Evolutionary conservation across 2,888 invertebrate species (phyloP).

Genomic region (Plagodis dolabraria): DNA sequence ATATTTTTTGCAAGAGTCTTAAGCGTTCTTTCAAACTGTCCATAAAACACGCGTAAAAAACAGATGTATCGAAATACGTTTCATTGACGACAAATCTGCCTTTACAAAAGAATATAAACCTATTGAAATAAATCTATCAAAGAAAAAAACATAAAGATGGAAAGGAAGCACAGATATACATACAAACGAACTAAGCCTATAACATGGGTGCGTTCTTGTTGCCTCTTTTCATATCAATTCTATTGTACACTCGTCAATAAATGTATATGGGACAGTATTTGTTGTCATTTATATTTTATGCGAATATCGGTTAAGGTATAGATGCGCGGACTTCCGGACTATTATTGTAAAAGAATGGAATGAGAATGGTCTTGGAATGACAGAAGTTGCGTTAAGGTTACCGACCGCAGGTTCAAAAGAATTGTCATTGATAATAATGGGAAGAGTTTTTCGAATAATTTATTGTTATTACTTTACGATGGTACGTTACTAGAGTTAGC

Average conservation of each 20-base stretch:
- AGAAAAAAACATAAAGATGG: slow-evolving; percentile 51
- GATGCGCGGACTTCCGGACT: slow-evolving; percentile 69
- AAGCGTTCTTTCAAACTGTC: neutral
- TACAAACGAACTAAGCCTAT: slow-evolving; percentile 45
- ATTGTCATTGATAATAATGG: slow-evolving; percentile 5
- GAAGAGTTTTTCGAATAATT: slow-evolving; percentile 13
- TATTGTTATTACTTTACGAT: slow-evolving; percentile 19
- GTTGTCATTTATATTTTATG: slow-evolving; percentile 66
- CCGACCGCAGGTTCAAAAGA: slow-evolving; percentile 57
- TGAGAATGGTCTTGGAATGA: slow-evolving; percentile 30
- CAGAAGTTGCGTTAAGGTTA: slow-evolving; percentile 56
- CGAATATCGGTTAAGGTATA: slow-evolving; percentile 42
- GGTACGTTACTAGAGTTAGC: neutral
- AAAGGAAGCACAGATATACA: slow-evolving; percentile 53
- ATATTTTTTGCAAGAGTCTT: too few species aligned
- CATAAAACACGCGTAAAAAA: slow-evolving; percentile 2
- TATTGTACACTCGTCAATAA: slow-evolving; percentile 59
- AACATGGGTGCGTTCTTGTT: slow-evolving; percentile 46
- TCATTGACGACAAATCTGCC: slow-evolving; percentile 27
- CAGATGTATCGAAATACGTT: slow-evolving; percentile 16
- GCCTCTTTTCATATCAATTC: slow-evolving; percentile 49
- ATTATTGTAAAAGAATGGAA: slow-evolving; percentile 57
- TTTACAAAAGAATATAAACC: slow-evolving; percentile 45
- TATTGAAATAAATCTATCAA: slow-evolving; percentile 57
- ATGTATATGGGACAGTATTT: slow-evolving; percentile 66